These are phyloP conservation scores for Grallaria varia DNA, from an alignment of 2,113 vertebrate genomes.

Conservation along the genomic window DNA sequence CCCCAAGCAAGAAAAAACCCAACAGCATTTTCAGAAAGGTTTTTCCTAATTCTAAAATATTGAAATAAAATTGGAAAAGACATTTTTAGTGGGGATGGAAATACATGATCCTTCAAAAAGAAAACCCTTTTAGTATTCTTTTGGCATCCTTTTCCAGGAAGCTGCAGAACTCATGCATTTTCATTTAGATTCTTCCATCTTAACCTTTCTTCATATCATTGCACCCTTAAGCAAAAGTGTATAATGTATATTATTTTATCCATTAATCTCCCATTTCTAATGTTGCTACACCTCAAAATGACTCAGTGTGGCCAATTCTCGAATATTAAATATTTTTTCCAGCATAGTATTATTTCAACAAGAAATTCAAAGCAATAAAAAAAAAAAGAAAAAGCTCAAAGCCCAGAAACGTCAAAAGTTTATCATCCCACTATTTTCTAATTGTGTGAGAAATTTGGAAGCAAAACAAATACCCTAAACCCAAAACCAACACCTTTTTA, in stretches of 20 bases:
- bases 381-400: not conserved
- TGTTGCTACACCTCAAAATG: not conserved
- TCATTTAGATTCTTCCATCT: slow-evolving; percentile 26
- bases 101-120: not conserved
- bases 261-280: slow-evolving; percentile 14
- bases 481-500: not conserved
- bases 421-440: not conserved
- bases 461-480: too few species aligned
- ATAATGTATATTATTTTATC: slow-evolving; percentile 4
- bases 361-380: not conserved
- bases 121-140: not conserved
- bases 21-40: not conserved
- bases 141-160: not conserved
- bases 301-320: not conserved
- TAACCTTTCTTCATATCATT: slow-evolving; percentile 34
- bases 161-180: slow-evolving; percentile 27
- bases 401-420: not conserved
- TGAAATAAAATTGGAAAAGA: not conserved
- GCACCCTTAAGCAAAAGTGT: slow-evolving; percentile 4
- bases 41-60: not conserved
- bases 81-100: not conserved
- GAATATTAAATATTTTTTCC: not conserved
- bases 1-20: not conserved
- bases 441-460: not conserved
- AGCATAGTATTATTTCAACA: not conserved